Evolutionary conservation across 2,797 vertebrate genomes (phyloP).

Genomic region (Thalassophryne amazonica): DNA sequence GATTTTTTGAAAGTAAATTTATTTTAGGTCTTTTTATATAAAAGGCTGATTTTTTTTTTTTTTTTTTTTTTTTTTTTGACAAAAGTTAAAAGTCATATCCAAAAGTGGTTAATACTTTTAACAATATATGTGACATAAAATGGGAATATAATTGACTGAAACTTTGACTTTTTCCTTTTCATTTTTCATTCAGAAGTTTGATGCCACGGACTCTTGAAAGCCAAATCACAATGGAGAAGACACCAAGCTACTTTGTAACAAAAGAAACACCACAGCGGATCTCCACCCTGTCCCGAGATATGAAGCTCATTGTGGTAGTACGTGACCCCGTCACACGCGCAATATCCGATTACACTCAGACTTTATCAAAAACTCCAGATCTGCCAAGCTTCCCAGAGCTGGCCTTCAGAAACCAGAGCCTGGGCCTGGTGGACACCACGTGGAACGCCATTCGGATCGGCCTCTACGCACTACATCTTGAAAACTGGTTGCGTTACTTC

Average conservation of each 20-base stretch:
- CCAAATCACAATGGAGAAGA: slow-evolving; percentile 96
- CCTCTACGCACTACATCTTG: slow-evolving; percentile 87
- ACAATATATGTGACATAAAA: no score
- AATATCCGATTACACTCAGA: slow-evolving; percentile 95
- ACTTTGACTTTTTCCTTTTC: slow-evolving; percentile 30
- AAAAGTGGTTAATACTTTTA: no score
- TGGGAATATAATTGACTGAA: slow-evolving; percentile 22
- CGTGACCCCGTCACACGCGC: slow-evolving; percentile 90
- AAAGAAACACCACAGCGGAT: slow-evolving; percentile 86
- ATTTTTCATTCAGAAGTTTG: slow-evolving; percentile 78
- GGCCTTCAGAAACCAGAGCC: slow-evolving; percentile 88
- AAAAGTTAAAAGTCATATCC: no score
- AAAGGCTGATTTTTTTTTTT: no score
- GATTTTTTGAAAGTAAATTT: no score
- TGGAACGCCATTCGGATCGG: slow-evolving; percentile 95
- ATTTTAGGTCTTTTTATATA: no score
- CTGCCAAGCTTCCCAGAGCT: slow-evolving; percentile 91
- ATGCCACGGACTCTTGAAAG: slow-evolving; percentile 89
- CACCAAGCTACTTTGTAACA: slow-evolving; percentile 93
- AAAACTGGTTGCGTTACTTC: slow-evolving; percentile 92
- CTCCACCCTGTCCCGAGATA: slow-evolving; percentile 85
- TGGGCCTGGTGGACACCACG: slow-evolving; percentile 87
- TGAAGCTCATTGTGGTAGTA: slow-evolving; percentile 92
- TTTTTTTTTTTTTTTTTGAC: no score
- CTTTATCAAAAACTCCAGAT: slow-evolving; percentile 89